Conservation (phyloP, 92 coral and sea anemone species). For the Bergia puertoricense region DNA sequence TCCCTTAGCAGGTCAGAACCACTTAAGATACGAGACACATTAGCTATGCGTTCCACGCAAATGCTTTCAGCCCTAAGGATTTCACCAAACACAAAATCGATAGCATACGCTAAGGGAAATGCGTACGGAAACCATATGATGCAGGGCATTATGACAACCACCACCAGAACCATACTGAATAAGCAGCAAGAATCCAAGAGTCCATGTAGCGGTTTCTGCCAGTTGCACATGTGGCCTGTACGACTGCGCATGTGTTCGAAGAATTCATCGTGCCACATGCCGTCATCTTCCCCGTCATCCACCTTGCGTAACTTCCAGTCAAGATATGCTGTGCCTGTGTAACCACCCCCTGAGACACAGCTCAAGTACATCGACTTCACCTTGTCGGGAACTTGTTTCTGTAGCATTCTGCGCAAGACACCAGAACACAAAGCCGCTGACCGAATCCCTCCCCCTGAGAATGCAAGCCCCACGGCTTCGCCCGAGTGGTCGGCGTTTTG, state of each 20-base stretch:
- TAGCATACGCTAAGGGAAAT: constrained; percentile 50
- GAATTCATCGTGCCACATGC: constrained; percentile 34
- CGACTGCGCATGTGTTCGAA: constrained; percentile 60
- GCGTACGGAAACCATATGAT: constrained; percentile 61
- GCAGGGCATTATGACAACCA: constrained; percentile 41
- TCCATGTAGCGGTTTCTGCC: constrained; percentile 53
- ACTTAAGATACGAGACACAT: neutral
- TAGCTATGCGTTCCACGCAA: neutral
- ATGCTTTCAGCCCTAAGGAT: constrained; percentile 47
- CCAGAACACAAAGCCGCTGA: constrained; percentile 40
- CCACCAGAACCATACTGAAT: constrained; percentile 39
- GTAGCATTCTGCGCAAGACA: constrained; percentile 39
- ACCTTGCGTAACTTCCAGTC: constrained; percentile 65
- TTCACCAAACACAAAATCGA: constrained; percentile 51
- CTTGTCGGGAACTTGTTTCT: constrained; percentile 18
- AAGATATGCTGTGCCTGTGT: constrained; percentile 71
- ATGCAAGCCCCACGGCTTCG: constrained; percentile 17
- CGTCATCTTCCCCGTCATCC: constrained; percentile 16
- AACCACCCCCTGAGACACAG: constrained; percentile 53
- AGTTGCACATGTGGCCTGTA: constrained; percentile 60
- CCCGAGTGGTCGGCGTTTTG: neutral
- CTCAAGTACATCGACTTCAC: constrained; percentile 20
- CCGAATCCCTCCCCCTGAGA: constrained; percentile 32
- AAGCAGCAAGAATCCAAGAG: constrained; percentile 41
- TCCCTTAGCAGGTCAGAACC: neutral